phyloP scores from a whole-genome alignment of 2,888 invertebrate genomes.

The Meiosimyza platycephala region DNA sequence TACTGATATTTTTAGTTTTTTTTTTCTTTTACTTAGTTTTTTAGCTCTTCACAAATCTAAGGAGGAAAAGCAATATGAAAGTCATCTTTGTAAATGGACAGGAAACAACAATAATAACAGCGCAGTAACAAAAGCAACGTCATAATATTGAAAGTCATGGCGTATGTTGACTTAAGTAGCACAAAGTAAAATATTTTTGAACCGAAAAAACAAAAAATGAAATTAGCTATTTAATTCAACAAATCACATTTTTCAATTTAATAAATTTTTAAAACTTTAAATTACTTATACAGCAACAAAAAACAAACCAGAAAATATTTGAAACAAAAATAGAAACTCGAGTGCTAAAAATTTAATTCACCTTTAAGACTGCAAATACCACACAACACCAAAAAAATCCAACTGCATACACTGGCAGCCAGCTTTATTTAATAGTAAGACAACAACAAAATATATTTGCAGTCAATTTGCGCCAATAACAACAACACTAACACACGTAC shows the following conservation, averaged over 20 bases:
- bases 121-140: neutral
- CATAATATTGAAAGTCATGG: too few species aligned
- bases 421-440: too few species aligned
- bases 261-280: too few species aligned
- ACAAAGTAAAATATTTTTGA: too few species aligned
- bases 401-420: conserved; percentile 3
- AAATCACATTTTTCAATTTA: too few species aligned
- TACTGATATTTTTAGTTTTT: neutral
- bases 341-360: conserved; percentile 17
- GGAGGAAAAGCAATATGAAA: neutral
- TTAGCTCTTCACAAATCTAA: neutral
- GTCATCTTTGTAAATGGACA: conserved; percentile 7
- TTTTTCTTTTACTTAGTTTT: neutral
- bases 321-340: neutral
- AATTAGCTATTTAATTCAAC: too few species aligned
- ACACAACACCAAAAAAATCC: conserved; percentile 1
- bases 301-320: neutral
- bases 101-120: neutral
- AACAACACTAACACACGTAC: neutral
- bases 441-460: conserved; percentile 6
- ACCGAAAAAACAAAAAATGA: too few species aligned
- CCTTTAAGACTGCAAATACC: conserved; percentile 23
- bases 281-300: neutral
- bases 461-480: conserved; percentile 23
- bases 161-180: too few species aligned